Base-by-base conservation (phyloP, 2,797 vertebrate species). In the Lagothrix lagotricha region DNA sequence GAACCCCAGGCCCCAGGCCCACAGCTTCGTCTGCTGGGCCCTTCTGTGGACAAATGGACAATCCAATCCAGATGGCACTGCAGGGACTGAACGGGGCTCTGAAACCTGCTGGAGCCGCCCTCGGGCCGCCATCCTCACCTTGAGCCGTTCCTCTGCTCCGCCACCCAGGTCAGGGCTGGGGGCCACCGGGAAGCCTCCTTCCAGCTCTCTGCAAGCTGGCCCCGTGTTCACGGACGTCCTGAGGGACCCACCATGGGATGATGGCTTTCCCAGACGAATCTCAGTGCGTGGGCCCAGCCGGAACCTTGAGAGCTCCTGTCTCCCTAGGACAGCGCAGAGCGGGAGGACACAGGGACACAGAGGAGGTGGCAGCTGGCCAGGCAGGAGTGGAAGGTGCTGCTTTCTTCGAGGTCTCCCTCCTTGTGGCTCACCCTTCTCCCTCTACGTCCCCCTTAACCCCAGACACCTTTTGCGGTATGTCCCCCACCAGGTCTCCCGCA, bases 281-380 rank as follows among this genome's bases (percentile, higher is more conserved):
- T 48, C 75, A 6, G 28, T 0, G 0, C 4, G 0, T n/a, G 75
- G 44, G 75, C 75, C 44, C 30, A 48, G 75, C 17, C 0, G 8
- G 22, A 73, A 67, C 33, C 64, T 67, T 4, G 33, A 67, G 15
- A 8, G 33, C 33, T 9, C 17, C 30, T n/a, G 30, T 64, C 30
- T 33, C 14, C 33, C 2, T 26, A 15, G 39, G 70, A 39, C 5
- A 13, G 28, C 41, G 4, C 73, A 17, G 8, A 13, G 28, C 0
- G 0, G 44, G 44, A 64, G 61, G 61, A 64, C 61, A 33, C 3
- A 0, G 30, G 14, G 30, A 7, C 30, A 64, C 13, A 64, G 61
- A 67, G 30, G 33, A 64, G 61, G 33, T n/a, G 15, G 61, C 61
- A n/a, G 61, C 33, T 67, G 46, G 44, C 30, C 11, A 0, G 17